Evolutionary conservation across 2,888 invertebrate species (phyloP).

Genomic region (Encarsia formosa): DNA sequence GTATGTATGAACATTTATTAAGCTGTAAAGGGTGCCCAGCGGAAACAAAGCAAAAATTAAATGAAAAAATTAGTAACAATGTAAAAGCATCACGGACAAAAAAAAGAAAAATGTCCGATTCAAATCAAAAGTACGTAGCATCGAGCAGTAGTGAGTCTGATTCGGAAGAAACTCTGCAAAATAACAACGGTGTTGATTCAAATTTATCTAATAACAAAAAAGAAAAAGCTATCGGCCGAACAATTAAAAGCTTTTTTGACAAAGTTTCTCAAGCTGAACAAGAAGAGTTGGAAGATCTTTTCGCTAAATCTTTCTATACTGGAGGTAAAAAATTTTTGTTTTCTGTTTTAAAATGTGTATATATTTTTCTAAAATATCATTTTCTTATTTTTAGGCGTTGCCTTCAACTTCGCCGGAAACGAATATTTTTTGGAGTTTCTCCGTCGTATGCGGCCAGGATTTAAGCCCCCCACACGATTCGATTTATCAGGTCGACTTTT

Average conservation of each 20-base stretch:
- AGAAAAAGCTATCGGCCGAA: neutral
- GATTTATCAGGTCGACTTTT: neutral
- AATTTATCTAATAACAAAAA: neutral
- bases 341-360: neutral
- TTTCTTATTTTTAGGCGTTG: neutral
- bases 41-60: neutral
- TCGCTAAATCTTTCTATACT: neutral
- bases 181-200: neutral
- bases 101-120: neutral
- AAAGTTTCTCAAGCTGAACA: neutral
- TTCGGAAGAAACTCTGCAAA: neutral
- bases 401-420: neutral
- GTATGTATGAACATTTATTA: slow-evolving; percentile 1
- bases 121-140: no score
- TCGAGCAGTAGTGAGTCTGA: neutral
- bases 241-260: neutral
- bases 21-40: neutral
- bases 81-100: neutral
- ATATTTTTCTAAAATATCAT: neutral
- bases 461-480: neutral
- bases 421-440: neutral
- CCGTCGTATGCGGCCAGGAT: neutral
- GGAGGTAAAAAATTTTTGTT: neutral
- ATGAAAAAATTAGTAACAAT: neutral
- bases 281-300: neutral